A percentile compares a stretch with the other conserved stretches of the same genome.
Evolutionary conservation across 2,797 vertebrate genomes (phyloP).

Genomic region (Helostoma temminkii): DNA sequence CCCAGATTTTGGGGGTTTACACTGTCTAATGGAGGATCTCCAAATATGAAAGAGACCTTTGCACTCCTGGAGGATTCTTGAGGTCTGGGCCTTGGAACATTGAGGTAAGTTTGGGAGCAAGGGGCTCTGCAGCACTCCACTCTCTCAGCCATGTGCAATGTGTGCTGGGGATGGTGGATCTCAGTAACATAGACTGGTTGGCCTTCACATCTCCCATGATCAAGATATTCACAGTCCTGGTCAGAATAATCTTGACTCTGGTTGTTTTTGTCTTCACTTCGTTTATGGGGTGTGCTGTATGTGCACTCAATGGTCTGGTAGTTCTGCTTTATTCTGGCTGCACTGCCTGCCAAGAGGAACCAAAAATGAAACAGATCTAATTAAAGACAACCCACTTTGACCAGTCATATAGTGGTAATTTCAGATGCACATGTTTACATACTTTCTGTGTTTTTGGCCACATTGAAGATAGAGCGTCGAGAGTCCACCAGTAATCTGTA

Average conservation of each 20-base stretch:
- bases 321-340: constrained; percentile 88
- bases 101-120: constrained; percentile 87
- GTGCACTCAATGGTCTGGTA: constrained; percentile 93
- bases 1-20: constrained; percentile 93
- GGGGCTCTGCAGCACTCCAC: constrained; percentile 86
- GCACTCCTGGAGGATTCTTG: constrained; percentile 92
- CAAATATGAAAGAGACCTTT: constrained; percentile 99
- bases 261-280: constrained; percentile 87
- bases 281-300: constrained; percentile 90
- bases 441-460: constrained; percentile 90
- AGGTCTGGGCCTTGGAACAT: constrained; percentile 88
- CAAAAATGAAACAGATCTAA: constrained; percentile 26
- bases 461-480: constrained; percentile 97
- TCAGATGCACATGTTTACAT: constrained; percentile 81
- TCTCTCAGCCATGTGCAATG: constrained; percentile 84
- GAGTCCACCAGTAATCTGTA: constrained; percentile 97
- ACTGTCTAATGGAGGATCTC: constrained; percentile 90
- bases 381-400: constrained; percentile 12
- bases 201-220: constrained; percentile 86
- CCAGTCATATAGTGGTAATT: constrained; percentile 14
- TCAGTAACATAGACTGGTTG: constrained; percentile 91
- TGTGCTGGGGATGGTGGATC: constrained; percentile 87
- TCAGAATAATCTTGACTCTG: constrained; percentile 90
- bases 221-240: constrained; percentile 85
- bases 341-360: constrained; percentile 84